These are phyloP conservation scores for Alentia gelatinosa DNA, from an alignment of 2,888 invertebrate species.

Conservation along the genomic window DNA sequence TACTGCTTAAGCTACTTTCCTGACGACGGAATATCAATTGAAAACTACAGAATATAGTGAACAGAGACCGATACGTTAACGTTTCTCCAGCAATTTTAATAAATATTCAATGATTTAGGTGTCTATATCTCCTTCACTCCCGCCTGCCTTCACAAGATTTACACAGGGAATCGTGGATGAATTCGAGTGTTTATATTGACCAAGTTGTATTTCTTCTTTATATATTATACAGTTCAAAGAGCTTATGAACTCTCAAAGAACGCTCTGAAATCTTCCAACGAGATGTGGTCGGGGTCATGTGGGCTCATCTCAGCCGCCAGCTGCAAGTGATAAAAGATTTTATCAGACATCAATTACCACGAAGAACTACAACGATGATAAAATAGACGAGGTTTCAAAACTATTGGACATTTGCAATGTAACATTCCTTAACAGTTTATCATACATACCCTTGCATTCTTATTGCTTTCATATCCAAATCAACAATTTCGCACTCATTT, in stretches of 20 bases:
- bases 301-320: conserved; percentile 72
- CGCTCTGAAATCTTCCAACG: conserved; percentile 79
- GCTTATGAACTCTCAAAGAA: conserved; percentile 78
- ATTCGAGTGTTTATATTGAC: neutral
- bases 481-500: too few relatives aligned
- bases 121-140: neutral
- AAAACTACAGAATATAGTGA: neutral
- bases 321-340: conserved; percentile 69
- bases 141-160: too few relatives aligned
- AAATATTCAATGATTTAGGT: neutral
- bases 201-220: neutral
- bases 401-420: too few relatives aligned
- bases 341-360: too few relatives aligned
- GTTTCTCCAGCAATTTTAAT: neutral
- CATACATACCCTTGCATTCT: too few relatives aligned
- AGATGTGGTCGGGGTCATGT: conserved; percentile 70
- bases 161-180: neutral
- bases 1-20: neutral
- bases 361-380: too few relatives aligned
- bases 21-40: neutral
- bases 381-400: too few relatives aligned
- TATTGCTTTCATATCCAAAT: too few relatives aligned
- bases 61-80: neutral
- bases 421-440: too few relatives aligned
- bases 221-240: neutral